A percentile compares a stretch with the other conserved stretches of the same genome.
These are phyloP conservation scores for Ianthella basta DNA, from an alignment of 37 sponge, comb jelly and placozoan species.

Conservation along the genomic window DNA sequence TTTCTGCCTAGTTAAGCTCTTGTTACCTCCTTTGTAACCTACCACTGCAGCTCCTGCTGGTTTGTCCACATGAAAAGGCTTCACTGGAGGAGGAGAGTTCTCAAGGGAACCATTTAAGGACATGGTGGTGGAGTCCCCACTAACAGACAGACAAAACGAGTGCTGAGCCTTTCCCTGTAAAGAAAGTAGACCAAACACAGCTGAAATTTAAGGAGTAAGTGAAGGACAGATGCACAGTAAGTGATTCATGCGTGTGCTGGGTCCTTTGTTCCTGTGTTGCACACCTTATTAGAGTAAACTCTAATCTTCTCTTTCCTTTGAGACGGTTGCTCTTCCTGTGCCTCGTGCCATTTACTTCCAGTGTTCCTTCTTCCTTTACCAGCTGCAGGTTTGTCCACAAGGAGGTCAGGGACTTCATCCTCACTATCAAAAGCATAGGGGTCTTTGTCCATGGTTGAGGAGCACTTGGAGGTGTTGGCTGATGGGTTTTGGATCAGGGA, in stretches of 20 bases:
- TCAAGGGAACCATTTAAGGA: not conserved
- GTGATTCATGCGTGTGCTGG: not conserved
- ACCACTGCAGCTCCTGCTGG: not conserved
- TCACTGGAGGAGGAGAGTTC: not conserved
- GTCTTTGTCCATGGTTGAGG: not conserved
- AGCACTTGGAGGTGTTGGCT: not conserved
- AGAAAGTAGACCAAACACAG: not conserved
- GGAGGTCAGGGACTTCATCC: not conserved
- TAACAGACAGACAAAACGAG: not conserved
- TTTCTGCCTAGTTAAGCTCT: not conserved
- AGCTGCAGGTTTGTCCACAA: not conserved
- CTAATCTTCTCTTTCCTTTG: not conserved
- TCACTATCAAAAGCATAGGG: conserved; percentile 15
- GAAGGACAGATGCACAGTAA: not conserved
- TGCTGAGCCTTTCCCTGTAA: conserved; percentile 1
- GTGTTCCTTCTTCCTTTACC: not conserved
- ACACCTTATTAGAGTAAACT: conserved; percentile 20
- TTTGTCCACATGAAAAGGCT: not conserved
- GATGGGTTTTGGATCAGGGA: not conserved
- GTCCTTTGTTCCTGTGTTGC: not conserved
- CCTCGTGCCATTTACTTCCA: not conserved
- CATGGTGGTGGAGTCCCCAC: not conserved
- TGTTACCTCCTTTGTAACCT: not conserved
- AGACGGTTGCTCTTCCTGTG: not conserved
- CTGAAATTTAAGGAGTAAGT: not conserved